These are phyloP conservation scores for Luidia sarsii DNA, from an alignment of 53 echinoderm and acorn worm species.

Conservation along the genomic window DNA sequence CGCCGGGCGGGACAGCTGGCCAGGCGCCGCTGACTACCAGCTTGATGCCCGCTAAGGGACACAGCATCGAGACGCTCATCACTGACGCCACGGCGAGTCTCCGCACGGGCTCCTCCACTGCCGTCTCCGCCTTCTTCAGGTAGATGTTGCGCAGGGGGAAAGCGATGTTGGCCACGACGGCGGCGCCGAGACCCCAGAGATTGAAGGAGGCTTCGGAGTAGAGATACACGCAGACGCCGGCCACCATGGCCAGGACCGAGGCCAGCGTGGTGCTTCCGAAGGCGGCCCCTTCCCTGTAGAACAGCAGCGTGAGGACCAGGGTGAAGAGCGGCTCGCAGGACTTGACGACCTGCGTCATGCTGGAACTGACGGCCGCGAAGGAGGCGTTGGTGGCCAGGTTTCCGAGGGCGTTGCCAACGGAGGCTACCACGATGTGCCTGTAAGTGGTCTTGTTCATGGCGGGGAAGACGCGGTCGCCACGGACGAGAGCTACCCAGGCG, in stretches of 20 bases:
- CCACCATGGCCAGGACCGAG: constrained; percentile 9
- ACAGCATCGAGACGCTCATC: background rate
- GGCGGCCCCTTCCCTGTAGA: background rate
- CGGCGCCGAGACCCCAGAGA: background rate
- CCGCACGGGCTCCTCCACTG: background rate
- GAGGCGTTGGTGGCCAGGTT: constrained; percentile 20
- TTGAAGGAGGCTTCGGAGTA: background rate
- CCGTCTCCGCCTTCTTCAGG: background rate
- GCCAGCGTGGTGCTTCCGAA: background rate
- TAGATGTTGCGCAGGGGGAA: constrained; percentile 32
- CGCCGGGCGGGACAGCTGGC: background rate
- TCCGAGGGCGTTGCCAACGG: background rate
- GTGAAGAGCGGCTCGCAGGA: constrained; percentile 19
- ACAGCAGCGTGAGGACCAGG: background rate
- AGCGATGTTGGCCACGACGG: constrained; percentile 2
- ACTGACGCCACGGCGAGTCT: background rate
- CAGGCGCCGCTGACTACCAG: background rate
- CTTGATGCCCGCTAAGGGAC: background rate
- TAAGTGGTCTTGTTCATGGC: background rate
- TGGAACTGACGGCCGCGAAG: constrained; percentile 3
- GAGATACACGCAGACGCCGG: background rate
- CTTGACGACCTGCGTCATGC: constrained; percentile 18
- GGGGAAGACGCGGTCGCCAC: background rate
- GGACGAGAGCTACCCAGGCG: background rate
- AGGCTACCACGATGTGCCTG: background rate